A percentile compares a stretch with the other conserved stretches of the same genome.
phyloP scores from a whole-genome alignment of 1,140 invertebrate genomes.

The Aphelinus atriplicis region DNA sequence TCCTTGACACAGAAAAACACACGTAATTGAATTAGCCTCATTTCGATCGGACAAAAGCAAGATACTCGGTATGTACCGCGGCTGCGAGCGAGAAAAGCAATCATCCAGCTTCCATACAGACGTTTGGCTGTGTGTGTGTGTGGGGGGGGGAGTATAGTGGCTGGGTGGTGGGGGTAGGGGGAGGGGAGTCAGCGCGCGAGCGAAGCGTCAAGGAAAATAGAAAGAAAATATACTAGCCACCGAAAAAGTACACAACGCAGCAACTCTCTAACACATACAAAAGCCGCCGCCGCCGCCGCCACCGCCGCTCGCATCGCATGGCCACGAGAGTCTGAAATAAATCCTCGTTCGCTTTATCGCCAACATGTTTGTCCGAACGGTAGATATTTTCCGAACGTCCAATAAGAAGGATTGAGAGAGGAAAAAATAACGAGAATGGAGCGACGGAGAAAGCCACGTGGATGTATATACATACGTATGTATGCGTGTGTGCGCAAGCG shows the following conservation, averaged over 20 bases:
- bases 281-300: neutral
- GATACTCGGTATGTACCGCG: too few species aligned
- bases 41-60: too few species aligned
- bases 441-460: neutral
- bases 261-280: neutral
- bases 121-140: too few species aligned
- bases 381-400: constrained; percentile 21
- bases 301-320: too few species aligned
- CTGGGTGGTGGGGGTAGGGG: too few species aligned
- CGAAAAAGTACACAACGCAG: neutral
- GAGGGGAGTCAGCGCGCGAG: neutral
- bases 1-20: too few species aligned
- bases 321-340: constrained; percentile 8
- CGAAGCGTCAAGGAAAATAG: constrained; percentile 31
- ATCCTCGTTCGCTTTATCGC: constrained; percentile 18
- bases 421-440: neutral
- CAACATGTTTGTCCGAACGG: constrained; percentile 25
- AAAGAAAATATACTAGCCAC: neutral
- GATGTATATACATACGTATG: too few species aligned
- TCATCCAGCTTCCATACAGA: constrained; percentile 2
- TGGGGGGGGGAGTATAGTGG: too few species aligned
- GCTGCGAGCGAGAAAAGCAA: neutral
- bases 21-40: too few species aligned
- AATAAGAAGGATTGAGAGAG: constrained; percentile 22
- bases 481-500: neutral